phyloP scores from a whole-genome alignment of 2,113 vertebrate genomes.

The Microtus montanus region DNA sequence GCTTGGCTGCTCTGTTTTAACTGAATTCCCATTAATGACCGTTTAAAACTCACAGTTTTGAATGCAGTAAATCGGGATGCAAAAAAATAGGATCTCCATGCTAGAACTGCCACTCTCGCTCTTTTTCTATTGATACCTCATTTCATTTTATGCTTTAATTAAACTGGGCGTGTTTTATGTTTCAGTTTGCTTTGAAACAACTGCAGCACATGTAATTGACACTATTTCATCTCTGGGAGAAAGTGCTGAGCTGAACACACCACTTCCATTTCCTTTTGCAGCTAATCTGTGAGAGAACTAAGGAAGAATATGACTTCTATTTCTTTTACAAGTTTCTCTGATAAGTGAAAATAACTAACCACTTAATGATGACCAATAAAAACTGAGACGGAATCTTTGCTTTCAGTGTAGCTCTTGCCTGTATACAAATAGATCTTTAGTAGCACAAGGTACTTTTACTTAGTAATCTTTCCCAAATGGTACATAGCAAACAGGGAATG shows the following conservation, averaged over 20 bases:
- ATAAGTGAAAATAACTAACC: constrained; percentile 56
- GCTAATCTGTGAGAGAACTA: constrained; percentile 63
- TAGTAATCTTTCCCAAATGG: constrained; percentile 44
- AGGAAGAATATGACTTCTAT: constrained; percentile 66
- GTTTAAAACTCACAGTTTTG: constrained; percentile 70
- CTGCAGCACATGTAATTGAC: constrained; percentile 72
- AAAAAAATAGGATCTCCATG: constrained; percentile 71
- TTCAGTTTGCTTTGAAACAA: constrained; percentile 77
- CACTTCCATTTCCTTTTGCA: constrained; percentile 67
- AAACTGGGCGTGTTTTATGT: constrained; percentile 77
- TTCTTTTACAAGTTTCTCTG: constrained; percentile 57
- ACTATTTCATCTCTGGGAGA: constrained; percentile 80
- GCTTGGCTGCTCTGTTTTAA: constrained; percentile 64
- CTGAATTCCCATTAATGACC: constrained; percentile 73
- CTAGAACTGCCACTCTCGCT: constrained; percentile 58
- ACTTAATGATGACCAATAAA: constrained; percentile 64
- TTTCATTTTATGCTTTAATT: constrained; percentile 82
- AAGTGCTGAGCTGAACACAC: constrained; percentile 76
- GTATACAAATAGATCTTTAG: constrained; percentile 52
- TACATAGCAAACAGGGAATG: constrained; percentile 41
- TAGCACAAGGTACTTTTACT: constrained; percentile 39
- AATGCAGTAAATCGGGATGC: constrained; percentile 68
- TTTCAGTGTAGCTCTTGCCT: constrained; percentile 41
- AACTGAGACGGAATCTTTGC: constrained; percentile 54
- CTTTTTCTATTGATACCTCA: constrained; percentile 73